Conservation (phyloP, 2,888 invertebrate genomes). For the Marasmarcha lunaedactyla region DNA sequence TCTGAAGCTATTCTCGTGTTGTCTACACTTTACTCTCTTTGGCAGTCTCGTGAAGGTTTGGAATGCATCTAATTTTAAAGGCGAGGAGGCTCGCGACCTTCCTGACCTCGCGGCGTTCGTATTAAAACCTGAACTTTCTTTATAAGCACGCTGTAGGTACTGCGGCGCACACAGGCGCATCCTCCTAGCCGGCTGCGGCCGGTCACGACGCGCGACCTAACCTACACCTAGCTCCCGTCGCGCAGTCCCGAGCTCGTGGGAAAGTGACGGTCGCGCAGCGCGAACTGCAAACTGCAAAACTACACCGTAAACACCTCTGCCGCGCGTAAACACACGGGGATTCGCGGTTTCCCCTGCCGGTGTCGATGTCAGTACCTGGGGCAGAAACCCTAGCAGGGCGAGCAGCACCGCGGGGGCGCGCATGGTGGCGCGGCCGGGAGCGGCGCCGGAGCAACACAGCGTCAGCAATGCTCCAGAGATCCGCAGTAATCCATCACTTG, state of each 20-base stretch:
- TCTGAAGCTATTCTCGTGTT: conserved; percentile 53
- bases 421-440: conserved; percentile 64
- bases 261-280: conserved; percentile 42
- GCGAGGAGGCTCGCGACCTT: conserved; percentile 64
- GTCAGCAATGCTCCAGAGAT: conserved; percentile 49
- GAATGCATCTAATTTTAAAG: conserved; percentile 70
- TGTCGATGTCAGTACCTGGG: conserved; percentile 56
- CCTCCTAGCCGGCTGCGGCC: conserved; percentile 39
- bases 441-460: conserved; percentile 61
- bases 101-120: conserved; percentile 60
- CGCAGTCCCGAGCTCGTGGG: conserved; percentile 36
- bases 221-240: conserved; percentile 32
- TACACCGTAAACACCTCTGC: conserved; percentile 10
- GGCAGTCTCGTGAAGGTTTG: conserved; percentile 47
- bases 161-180: conserved; percentile 54
- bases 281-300: conserved; percentile 15
- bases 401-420: conserved; percentile 67
- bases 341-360: conserved; percentile 48
- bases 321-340: conserved; percentile 46
- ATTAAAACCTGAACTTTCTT: conserved; percentile 70
- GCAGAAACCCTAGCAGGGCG: conserved; percentile 69
- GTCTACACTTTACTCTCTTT: conserved; percentile 30
- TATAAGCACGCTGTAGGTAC: conserved; percentile 50
- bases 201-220: conserved; percentile 55
- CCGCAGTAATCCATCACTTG: conserved; percentile 66